Evolutionary conservation across 1,140 invertebrate species (phyloP).

Genomic region (Homarus americanus): DNA sequence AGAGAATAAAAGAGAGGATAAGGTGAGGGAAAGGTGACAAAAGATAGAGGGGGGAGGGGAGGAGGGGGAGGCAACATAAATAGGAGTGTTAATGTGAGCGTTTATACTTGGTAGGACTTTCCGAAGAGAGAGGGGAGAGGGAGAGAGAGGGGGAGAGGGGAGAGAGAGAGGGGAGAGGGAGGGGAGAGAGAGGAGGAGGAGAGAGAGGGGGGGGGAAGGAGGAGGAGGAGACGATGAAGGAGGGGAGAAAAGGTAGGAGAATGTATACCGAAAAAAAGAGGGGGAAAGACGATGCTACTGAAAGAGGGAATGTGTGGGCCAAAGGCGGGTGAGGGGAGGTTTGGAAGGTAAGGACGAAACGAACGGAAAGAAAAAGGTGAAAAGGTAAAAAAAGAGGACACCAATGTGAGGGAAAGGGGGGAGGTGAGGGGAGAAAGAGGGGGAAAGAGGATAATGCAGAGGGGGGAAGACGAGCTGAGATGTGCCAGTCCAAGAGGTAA

Average conservation of each 20-base stretch:
- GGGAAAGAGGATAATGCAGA: too few relatives aligned
- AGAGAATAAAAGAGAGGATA: too few relatives aligned
- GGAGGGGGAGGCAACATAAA: not conserved
- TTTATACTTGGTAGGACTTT: too few relatives aligned
- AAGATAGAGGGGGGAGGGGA: not conserved
- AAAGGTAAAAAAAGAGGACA: too few relatives aligned
- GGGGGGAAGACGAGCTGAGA: too few relatives aligned
- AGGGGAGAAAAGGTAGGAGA: too few relatives aligned
- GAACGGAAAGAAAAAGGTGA: too few relatives aligned
- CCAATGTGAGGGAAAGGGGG: too few relatives aligned
- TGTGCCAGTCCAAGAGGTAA: too few relatives aligned
- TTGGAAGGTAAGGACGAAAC: not conserved
- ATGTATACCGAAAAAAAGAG: too few relatives aligned
- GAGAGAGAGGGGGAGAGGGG: not conserved
- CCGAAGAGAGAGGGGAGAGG: not conserved
- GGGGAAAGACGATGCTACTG: not conserved
- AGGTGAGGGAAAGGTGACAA: not conserved
- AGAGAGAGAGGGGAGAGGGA: not conserved
- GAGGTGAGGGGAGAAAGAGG: too few relatives aligned
- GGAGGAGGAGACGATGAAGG: too few relatives aligned
- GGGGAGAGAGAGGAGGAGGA: not conserved
- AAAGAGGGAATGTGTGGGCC: not conserved
- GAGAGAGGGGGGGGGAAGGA: not conserved
- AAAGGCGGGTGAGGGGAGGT: not conserved
- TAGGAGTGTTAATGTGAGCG: not conserved